Base-by-base conservation (phyloP, 2,888 invertebrate genomes). In the Drosophila mimica region DNA sequence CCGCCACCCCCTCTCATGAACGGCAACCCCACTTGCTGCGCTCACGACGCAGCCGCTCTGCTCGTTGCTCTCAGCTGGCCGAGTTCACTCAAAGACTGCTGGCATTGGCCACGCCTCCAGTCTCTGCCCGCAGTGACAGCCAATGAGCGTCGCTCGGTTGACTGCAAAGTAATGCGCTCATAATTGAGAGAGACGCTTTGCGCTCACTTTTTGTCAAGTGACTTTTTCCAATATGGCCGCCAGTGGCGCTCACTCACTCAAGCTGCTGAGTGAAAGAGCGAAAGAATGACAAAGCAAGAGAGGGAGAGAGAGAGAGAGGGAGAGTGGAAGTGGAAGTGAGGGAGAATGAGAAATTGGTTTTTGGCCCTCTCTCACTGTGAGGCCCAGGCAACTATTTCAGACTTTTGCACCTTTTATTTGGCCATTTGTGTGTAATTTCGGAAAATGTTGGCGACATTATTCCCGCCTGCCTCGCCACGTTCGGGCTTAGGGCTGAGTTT, bases 381-480 rank as follows among this genome's bases (percentile, higher is more conserved):
- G 68, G 58, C 70, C 74, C 74, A 69, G 71, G 74, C 70, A 84
- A 84, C 79, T 76, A 78, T 76, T 79, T 70, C 77, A 75, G 81
- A 78, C 74, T 81, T 82, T 88, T 87, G 83, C 79, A 82, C 79
- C 80, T 89, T 89, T 87, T 87, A 88, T 91, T 89, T 85, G 82
- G 87, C 86, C 89, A 88, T 90, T 89, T 88, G 88, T 86, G 88
- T 88, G 85, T 88, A 89, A 91, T 91, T 90, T 91, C 72, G 78
- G 79, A 90, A 90, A 88, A 90, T 89, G 91, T 89, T 83, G 85
- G 79, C 83, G 90, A 83, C 88, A 89, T 87, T 89, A 82, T 88
- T 58, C 69, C 72, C 72, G 67, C 63, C 80, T 53, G 70, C 76
- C 72, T 73, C 59, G 70, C 57, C 51, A 69, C 48, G 70, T 65